A percentile compares a stretch with the other conserved stretches of the same genome.
These are phyloP conservation scores for Poeciliopsis occidentalis DNA, from an alignment of 2,113 vertebrate genomes.

Conservation along the genomic window DNA sequence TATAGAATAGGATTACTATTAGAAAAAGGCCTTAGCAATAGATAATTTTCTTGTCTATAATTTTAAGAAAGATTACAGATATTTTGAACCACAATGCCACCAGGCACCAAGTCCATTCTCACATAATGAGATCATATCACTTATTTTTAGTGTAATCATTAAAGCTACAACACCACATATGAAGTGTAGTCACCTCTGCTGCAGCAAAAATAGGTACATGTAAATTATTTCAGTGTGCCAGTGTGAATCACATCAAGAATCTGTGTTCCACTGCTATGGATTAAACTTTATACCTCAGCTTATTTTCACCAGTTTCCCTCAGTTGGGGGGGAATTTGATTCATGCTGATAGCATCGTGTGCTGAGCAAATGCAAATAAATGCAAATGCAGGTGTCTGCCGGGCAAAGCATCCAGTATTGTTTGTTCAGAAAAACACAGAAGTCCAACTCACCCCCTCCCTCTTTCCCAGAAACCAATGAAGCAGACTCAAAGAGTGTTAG, in stretches of 20 bases:
- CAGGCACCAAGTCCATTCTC: not conserved
- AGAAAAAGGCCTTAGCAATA: no score
- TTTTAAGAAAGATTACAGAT: not conserved
- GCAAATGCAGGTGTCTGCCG: conserved; percentile 24
- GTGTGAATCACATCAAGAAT: conserved; percentile 11
- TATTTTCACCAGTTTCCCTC: conserved; percentile 27
- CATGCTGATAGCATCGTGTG: conserved; percentile 16
- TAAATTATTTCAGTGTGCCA: conserved; percentile 2
- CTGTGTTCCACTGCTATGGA: not conserved
- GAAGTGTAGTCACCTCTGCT: not conserved
- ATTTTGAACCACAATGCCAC: not conserved
- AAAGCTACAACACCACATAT: not conserved
- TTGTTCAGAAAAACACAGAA: conserved; percentile 8
- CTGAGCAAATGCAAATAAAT: conserved; percentile 23
- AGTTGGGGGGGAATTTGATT: conserved; percentile 13
- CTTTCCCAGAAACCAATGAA: not conserved
- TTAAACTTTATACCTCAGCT: conserved; percentile 27
- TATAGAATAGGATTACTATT: no score
- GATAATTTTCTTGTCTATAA: no score
- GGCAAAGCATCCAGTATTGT: conserved; percentile 20
- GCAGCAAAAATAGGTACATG: not conserved
- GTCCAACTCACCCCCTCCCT: not conserved
- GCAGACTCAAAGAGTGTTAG: not conserved
- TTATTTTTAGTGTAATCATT: not conserved
- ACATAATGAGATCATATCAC: not conserved